Evolutionary conservation across 2,797 vertebrate genomes (phyloP), one percentile per base, ranked within the genome.

Genomic region (Zenarchopterus dispar): DNA sequence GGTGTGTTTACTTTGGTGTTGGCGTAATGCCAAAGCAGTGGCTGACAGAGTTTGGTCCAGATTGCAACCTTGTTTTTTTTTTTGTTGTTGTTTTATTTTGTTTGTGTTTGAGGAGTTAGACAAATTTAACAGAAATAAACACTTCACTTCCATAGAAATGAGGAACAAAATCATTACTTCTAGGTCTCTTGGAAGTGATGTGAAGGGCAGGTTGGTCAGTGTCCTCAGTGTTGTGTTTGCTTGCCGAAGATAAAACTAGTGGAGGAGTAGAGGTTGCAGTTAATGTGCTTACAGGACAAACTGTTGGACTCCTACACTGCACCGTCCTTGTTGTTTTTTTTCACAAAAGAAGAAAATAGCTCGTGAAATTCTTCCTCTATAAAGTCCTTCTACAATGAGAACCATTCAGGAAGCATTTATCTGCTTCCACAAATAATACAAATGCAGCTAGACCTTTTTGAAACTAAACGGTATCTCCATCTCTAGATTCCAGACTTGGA

Each of bases 401-500:
- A 19, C n/a, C 26, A 26, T 6, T 9, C 1, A 33, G 8, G 8
- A 33, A 10, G 4, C 11, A 2, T 13, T 6, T 11, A 24, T 3
- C 46, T 39, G 13, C 8, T 17, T 55, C 8, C 15, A 42, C 6
- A 42, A 41, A 8, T 36, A 9, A 24, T 55, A 21, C 9, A 39
- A 54, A 41, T 41, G 13, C 8, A 41, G 13, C 16, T 2, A 28
- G 17, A 5, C 13, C 2, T 22, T n/a, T 46, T 46, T 21, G n/a
- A 46, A 2, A 46, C 44, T 21, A 21, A 21, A 21, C 19, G 22
- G 9, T 21, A 3, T 46, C 21, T 31, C 10, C 10, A 16, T 55
- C 13, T 10, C 26, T 56, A 99, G 97, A 78, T 99, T 24, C 49
- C 80, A n/a, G 91, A 91, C 28, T 91, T 99, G 71, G 95, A 99